phyloP scores from a whole-genome alignment of 2,113 vertebrate genomes.

The Nyctibius bracteatus region DNA sequence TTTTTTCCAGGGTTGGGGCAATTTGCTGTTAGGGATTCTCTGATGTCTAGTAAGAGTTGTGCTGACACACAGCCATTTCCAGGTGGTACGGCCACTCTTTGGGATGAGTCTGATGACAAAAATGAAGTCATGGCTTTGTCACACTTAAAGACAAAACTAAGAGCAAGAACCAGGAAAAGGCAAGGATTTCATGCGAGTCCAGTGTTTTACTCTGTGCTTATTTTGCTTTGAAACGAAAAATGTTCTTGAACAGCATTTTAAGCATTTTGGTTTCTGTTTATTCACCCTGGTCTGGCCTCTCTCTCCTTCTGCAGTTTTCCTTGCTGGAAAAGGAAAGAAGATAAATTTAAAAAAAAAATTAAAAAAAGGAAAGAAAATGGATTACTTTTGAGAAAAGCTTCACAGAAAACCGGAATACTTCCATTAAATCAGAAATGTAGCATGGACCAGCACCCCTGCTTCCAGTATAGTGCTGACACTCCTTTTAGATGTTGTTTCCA shows the following conservation, averaged over 20 bases:
- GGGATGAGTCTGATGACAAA: neutral
- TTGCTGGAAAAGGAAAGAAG: neutral
- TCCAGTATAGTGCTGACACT: neutral
- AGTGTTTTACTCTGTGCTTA: neutral
- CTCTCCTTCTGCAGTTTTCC: neutral
- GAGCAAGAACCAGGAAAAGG: neutral
- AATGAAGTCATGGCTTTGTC: neutral
- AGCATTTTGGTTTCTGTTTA: neutral
- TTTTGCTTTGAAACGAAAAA: neutral
- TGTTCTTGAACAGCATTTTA: neutral
- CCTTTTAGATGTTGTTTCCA: neutral
- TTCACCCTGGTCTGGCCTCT: neutral
- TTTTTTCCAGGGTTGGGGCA: neutral
- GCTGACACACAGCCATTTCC: neutral
- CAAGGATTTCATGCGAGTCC: neutral
- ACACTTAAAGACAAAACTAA: neutral
- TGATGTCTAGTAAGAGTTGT: neutral
- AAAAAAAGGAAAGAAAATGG: neutral
- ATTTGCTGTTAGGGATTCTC: neutral
- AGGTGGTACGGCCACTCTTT: neutral
- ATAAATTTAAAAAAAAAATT: neutral
- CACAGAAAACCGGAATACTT: neutral
- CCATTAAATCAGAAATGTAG: neutral
- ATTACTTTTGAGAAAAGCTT: neutral
- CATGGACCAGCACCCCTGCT: neutral